Evolutionary conservation across 2,113 vertebrate species (phyloP).

Genomic region (Pedionomus torquatus): DNA sequence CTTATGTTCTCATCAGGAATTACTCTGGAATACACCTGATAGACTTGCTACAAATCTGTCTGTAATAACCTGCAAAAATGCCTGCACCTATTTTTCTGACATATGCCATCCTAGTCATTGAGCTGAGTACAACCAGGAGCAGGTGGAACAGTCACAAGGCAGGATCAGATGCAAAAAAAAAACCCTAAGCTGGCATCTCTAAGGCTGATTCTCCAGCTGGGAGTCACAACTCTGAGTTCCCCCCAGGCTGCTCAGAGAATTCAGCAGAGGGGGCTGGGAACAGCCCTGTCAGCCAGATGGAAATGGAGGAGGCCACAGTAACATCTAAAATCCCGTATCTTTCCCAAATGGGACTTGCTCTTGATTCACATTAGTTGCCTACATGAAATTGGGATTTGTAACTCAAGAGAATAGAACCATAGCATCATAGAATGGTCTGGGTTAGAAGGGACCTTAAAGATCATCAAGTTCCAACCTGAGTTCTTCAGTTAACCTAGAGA

Average conservation of each 20-base stretch:
- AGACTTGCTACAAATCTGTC: not conserved
- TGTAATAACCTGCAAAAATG: not conserved
- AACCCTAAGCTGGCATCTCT: not conserved
- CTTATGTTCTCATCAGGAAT: not conserved
- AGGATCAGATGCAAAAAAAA: not conserved
- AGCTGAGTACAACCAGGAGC: not conserved
- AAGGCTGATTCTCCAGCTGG: not conserved
- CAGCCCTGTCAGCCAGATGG: not conserved
- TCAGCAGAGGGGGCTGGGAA: not conserved
- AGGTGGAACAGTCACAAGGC: not conserved
- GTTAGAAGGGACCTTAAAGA: too few relatives aligned
- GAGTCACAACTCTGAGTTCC: not conserved
- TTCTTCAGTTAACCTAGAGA: not conserved
- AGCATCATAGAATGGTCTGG: too few relatives aligned
- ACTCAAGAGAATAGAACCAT: not conserved
- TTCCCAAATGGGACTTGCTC: not conserved
- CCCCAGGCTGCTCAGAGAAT: not conserved
- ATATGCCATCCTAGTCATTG: not conserved
- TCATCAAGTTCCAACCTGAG: not conserved
- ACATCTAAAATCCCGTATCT: not conserved
- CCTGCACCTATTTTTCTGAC: not conserved
- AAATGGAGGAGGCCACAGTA: not conserved
- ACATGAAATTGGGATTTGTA: not conserved
- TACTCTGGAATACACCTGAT: not conserved
- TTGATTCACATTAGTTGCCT: not conserved